Base-by-base conservation (phyloP, 2,113 vertebrate genomes). In the Leucoraja erinaceus region DNA sequence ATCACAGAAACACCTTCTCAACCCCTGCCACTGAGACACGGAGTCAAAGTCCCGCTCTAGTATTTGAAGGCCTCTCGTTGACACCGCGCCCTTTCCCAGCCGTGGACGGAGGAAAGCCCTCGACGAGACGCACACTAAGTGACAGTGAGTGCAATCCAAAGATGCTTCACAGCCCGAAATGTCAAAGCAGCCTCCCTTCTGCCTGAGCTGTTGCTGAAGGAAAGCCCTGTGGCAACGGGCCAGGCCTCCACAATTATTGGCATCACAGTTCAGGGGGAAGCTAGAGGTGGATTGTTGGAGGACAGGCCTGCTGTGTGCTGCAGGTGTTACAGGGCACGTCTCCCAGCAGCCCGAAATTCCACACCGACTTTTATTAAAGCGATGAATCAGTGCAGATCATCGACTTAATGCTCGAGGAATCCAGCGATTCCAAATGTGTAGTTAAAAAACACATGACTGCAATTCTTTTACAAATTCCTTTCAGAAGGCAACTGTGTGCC, bases 191-290 rank as follows among this genome's bases (percentile, higher is more conserved):
- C 28, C 61, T 66, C 61, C 14, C 56, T 66, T 88, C 84, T 66
- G 84, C 59, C 84, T 88, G 84, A 88, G n/a, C 84, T 88, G 59
- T 66, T 88, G 31, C 59, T 31, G 61, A 31, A 88, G 59, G 5
- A 31, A 47, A 66, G 16, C 11, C 84, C 84, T 33, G 59, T 14
- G n/a, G 84, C 63, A 6, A 66, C 66, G 28, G 84, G 84, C 61
- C 84, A 88, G 18, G 61, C 84, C 61, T 66, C 38, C 56, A 47
- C 38, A 54, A 56, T 81, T 56, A 81, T 81, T 81, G 78, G 54
- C 78, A 56, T 54, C 47, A 81, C 78, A 81, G 16, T 54, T 81
- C 20, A 25, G 22, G 18, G 56, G 78, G 47, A 81, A 54, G 78
- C 38, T 20, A 81, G 4, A 54, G 25, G 78, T 54, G 56, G 54